Percentiles rank a stretch among this genome's conserved stretches.
Conservation (phyloP, 2,888 invertebrate species). For the Marronus borbonicus region DNA sequence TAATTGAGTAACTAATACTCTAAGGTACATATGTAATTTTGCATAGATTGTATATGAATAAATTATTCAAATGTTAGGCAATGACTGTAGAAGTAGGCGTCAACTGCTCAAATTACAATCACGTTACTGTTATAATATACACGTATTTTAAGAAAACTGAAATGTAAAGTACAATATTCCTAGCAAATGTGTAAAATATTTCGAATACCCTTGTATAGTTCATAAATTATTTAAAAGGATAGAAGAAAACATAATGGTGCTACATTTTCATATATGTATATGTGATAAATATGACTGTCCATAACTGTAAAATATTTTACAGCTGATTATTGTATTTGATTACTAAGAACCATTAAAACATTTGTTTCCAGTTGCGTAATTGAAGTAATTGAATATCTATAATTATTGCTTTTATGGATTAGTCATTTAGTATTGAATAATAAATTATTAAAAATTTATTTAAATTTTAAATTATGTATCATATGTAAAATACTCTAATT, state of each 20-base stretch:
- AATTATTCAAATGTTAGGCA: conserved; percentile 32
- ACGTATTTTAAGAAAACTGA: conserved; percentile 46
- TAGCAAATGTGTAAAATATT: conserved; percentile 49
- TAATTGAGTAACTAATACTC: too few relatives aligned
- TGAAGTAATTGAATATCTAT: conserved; percentile 9
- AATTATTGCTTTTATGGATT: conserved; percentile 45
- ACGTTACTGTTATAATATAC: conserved; percentile 39
- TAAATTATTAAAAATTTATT: conserved; percentile 59
- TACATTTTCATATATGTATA: conserved; percentile 57
- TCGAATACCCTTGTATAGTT: conserved; percentile 49
- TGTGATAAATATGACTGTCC: conserved; percentile 60
- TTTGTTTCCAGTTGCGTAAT: neutral
- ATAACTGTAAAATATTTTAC: conserved; percentile 52
- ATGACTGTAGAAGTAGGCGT: conserved; percentile 38
- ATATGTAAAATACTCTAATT: conserved; percentile 58
- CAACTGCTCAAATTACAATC: conserved; percentile 50
- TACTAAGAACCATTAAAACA: neutral
- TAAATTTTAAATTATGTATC: conserved; percentile 58
- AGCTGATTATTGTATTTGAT: conserved; percentile 3
- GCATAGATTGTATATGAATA: conserved; percentile 26
- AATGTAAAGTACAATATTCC: conserved; percentile 51
- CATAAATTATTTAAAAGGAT: conserved; percentile 50
- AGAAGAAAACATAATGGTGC: conserved; percentile 56
- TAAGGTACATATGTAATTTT: conserved; percentile 20
- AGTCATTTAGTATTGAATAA: conserved; percentile 57